These are phyloP conservation scores for Umimayanthus kanabou DNA, from an alignment of 92 coral and sea anemone species.

Conservation along the genomic window DNA sequence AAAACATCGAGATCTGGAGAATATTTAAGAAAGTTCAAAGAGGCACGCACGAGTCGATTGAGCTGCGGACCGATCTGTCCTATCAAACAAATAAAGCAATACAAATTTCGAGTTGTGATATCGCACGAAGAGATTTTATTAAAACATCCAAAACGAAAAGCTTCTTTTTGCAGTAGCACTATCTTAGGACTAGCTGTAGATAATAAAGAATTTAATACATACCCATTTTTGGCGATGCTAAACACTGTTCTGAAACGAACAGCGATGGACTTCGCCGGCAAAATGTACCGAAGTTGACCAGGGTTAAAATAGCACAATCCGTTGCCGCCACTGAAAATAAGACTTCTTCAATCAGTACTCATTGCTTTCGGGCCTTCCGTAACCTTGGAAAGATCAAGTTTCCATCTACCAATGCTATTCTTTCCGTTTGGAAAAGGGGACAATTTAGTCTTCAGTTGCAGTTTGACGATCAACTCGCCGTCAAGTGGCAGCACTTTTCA, in stretches of 20 bases:
- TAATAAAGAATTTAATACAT: slow-evolving; percentile 8
- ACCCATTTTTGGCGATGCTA: slow-evolving; percentile 39
- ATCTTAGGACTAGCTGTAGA: not conserved
- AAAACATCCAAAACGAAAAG: not conserved
- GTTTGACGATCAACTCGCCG: slow-evolving; percentile 23
- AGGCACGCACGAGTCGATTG: slow-evolving; percentile 4
- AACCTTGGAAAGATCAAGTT: slow-evolving; percentile 13
- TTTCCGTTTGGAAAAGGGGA: slow-evolving; percentile 27
- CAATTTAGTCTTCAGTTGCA: slow-evolving; percentile 17
- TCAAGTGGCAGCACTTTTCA: not conserved
- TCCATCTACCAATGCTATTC: not conserved
- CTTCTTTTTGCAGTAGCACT: not conserved
- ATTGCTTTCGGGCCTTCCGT: slow-evolving; percentile 20
- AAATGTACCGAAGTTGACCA: slow-evolving; percentile 18
- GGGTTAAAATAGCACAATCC: not conserved
- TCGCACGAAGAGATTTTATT: not conserved
- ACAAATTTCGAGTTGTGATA: slow-evolving; percentile 17
- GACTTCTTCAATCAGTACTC: slow-evolving; percentile 14
- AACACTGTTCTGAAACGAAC: slow-evolving; percentile 26
- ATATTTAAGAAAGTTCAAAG: not conserved
- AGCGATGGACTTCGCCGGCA: slow-evolving; percentile 28
- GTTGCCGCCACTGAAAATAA: not conserved
- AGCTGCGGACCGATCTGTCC: not conserved
- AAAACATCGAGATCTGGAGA: not conserved
- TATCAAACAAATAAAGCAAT: slow-evolving; percentile 9